A percentile compares a stretch with the other conserved stretches of the same genome.
Evolutionary conservation across 2,797 vertebrate species (phyloP).

Genomic region (Bradypodion ventrale): DNA sequence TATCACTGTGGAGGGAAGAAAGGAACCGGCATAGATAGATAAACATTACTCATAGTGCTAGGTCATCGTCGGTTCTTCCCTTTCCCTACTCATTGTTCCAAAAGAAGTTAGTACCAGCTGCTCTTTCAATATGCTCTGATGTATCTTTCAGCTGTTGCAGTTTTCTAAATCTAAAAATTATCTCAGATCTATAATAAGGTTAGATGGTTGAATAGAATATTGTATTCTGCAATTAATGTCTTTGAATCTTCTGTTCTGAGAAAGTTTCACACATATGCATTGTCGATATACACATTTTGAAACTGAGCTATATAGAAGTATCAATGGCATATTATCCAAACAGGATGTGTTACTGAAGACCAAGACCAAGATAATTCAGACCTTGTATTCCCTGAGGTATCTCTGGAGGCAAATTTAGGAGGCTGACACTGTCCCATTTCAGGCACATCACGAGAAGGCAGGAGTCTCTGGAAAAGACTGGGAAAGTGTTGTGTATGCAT

Average conservation of each 20-base stretch:
- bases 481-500: too few species aligned
- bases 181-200: background rate
- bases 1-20: slow-evolving; percentile 43
- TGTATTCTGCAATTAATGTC: background rate
- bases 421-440: too few species aligned
- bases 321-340: background rate
- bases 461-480: too few species aligned
- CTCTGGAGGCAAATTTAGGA: too few species aligned
- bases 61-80: background rate
- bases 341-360: too few species aligned
- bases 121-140: background rate
- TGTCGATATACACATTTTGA: background rate
- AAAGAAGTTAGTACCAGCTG: background rate
- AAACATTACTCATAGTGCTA: slow-evolving; percentile 8
- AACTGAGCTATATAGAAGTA: background rate
- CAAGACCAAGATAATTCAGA: too few species aligned
- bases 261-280: background rate
- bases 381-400: too few species aligned
- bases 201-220: background rate
- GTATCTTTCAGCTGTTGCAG: background rate
- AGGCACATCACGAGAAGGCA: too few species aligned
- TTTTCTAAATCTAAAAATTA: background rate
- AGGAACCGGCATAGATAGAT: slow-evolving; percentile 55
- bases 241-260: background rate
- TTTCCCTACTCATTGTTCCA: background rate